Evolutionary conservation across 2,113 vertebrate species (phyloP).

Genomic region (Oostethus manadensis): DNA sequence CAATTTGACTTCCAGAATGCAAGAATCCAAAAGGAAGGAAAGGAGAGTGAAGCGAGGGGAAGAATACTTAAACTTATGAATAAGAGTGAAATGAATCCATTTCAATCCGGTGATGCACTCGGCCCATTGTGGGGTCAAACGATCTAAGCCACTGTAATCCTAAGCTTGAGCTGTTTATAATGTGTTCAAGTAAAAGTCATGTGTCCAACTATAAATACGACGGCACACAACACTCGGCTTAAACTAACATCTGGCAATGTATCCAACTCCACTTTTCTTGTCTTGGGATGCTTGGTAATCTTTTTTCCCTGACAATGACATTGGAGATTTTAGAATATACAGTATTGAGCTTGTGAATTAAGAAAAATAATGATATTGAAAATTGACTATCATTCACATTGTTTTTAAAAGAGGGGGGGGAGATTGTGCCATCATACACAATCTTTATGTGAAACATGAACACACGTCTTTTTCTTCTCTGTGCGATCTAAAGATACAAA

Average conservation of each 20-base stretch:
- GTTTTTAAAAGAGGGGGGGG: neutral
- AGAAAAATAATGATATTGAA: neutral
- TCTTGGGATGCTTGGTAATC: constrained; percentile 20
- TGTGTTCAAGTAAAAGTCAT: constrained; percentile 54
- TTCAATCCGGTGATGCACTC: constrained; percentile 68
- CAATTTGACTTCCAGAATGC: constrained; percentile 55
- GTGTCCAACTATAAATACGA: constrained; percentile 45
- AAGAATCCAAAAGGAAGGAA: constrained; percentile 24
- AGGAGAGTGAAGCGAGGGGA: constrained; percentile 32
- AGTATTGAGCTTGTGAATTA: neutral
- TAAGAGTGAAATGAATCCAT: constrained; percentile 70
- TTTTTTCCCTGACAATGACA: neutral
- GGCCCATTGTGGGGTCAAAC: constrained; percentile 67
- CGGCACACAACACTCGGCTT: constrained; percentile 56
- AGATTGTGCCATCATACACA: no score
- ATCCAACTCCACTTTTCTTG: constrained; percentile 44
- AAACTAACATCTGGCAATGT: constrained; percentile 71
- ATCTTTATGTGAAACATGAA: no score
- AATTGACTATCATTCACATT: neutral
- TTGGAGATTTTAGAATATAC: neutral
- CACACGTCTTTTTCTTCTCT: no score
- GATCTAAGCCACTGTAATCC: constrained; percentile 81
- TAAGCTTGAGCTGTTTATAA: constrained; percentile 71
- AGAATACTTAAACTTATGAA: constrained; percentile 54
- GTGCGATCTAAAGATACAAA: no score